Evolutionary conservation across 2,797 vertebrate species (phyloP).

Genomic region (Catamblyrhynchus diadema): DNA sequence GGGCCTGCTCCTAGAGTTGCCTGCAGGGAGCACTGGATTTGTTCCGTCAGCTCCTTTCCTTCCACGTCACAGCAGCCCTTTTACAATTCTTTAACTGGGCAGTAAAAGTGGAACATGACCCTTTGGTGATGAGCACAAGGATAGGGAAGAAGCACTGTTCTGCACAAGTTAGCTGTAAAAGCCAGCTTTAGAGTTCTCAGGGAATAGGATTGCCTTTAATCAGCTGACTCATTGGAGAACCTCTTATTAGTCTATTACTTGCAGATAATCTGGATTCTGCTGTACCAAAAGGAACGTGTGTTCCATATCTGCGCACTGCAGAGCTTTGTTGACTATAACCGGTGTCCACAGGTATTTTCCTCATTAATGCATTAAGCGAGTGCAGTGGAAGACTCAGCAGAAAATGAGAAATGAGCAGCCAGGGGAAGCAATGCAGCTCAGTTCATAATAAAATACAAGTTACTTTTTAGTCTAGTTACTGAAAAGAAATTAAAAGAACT

Average conservation of each 20-base stretch:
- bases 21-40: background rate
- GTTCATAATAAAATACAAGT: background rate
- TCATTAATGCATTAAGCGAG: background rate
- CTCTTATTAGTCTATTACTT: background rate
- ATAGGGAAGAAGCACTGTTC: background rate
- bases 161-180: background rate
- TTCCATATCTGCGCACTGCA: background rate
- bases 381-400: background rate
- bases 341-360: background rate
- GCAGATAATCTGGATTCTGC: constrained; percentile 24
- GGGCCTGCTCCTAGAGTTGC: background rate
- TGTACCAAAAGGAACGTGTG: background rate
- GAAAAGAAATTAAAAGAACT: background rate
- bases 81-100: background rate
- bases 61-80: background rate
- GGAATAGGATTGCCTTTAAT: constrained; percentile 15
- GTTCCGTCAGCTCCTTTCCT: background rate
- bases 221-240: background rate
- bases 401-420: background rate
- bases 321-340: background rate
- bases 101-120: background rate
- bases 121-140: background rate
- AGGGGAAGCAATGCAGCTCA: background rate
- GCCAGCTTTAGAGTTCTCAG: background rate
- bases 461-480: background rate